Conservation (phyloP, 2,888 invertebrate genomes). For the Xylota sylvarum region DNA sequence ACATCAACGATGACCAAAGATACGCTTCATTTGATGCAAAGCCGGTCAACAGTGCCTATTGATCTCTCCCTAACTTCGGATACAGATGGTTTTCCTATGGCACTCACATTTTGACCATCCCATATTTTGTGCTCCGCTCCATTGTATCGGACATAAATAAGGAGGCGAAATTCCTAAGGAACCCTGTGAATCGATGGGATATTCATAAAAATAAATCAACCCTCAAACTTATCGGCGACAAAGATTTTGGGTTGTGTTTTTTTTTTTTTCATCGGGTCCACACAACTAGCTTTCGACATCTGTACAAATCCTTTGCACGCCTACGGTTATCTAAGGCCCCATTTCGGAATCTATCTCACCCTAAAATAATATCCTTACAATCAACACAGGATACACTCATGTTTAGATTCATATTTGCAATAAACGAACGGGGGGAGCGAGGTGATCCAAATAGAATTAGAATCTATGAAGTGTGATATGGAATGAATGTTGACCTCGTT, state of each 20-base stretch:
- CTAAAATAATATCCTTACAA: constrained; percentile 4
- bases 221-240: constrained; percentile 44
- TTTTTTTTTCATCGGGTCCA: constrained; percentile 9
- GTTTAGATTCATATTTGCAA: constrained; percentile 23
- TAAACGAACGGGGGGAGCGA: neutral
- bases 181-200: constrained; percentile 44
- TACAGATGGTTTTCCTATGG: constrained; percentile 31
- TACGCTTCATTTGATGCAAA: constrained; percentile 72
- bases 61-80: constrained; percentile 42
- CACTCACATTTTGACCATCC: constrained; percentile 14
- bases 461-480: constrained; percentile 44
- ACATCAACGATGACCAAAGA: constrained; percentile 60
- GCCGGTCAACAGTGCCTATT: constrained; percentile 60
- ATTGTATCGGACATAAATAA: constrained; percentile 26
- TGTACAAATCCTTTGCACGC: constrained; percentile 30
- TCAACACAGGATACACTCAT: constrained; percentile 16
- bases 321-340: constrained; percentile 9
- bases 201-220: constrained; percentile 72
- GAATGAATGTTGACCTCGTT: constrained; percentile 54
- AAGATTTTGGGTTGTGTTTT: constrained; percentile 18
- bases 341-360: neutral
- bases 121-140: constrained; percentile 30
- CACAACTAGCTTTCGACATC: constrained; percentile 29
- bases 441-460: constrained; percentile 29
- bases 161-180: constrained; percentile 19